Evolutionary conservation across 2,797 vertebrate species (phyloP).

Genomic region (Tenualosa thibaudeaui): DNA sequence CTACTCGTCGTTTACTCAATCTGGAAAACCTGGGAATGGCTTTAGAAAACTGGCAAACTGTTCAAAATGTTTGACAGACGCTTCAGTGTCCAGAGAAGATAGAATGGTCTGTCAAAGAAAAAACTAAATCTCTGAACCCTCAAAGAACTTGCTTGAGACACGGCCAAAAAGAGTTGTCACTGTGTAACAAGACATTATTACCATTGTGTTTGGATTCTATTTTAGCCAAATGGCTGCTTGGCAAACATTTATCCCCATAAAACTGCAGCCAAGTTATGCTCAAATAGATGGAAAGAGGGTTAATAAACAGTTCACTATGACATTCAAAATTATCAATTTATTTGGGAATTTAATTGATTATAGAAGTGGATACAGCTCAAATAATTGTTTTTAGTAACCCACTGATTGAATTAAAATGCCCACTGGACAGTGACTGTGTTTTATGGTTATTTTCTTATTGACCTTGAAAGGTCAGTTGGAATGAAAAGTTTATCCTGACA

Average conservation of each 20-base stretch:
- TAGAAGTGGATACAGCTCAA: not conserved
- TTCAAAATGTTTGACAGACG: not conserved
- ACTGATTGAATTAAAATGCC: not conserved
- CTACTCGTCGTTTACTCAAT: not conserved
- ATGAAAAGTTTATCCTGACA: not conserved
- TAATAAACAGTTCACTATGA: not conserved
- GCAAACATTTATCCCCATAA: not conserved
- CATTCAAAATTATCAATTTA: not conserved
- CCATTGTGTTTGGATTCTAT: slow-evolving; percentile 8
- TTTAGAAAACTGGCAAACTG: not conserved
- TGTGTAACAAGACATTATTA: not conserved
- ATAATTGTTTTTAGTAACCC: not conserved
- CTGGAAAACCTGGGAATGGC: not conserved
- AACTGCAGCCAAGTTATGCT: not conserved
- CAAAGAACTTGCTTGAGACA: not conserved
- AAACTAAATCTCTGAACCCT: not conserved
- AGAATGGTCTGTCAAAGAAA: not conserved
- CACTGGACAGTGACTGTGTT: not conserved
- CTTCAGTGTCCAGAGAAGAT: not conserved
- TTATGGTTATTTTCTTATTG: slow-evolving; percentile 4
- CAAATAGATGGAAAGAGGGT: not conserved
- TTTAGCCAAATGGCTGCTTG: not conserved
- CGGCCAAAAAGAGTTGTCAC: not conserved
- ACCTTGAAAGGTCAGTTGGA: not conserved
- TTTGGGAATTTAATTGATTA: not conserved